Conservation (phyloP, 2,113 vertebrate genomes). For the Platysteira castanea region DNA sequence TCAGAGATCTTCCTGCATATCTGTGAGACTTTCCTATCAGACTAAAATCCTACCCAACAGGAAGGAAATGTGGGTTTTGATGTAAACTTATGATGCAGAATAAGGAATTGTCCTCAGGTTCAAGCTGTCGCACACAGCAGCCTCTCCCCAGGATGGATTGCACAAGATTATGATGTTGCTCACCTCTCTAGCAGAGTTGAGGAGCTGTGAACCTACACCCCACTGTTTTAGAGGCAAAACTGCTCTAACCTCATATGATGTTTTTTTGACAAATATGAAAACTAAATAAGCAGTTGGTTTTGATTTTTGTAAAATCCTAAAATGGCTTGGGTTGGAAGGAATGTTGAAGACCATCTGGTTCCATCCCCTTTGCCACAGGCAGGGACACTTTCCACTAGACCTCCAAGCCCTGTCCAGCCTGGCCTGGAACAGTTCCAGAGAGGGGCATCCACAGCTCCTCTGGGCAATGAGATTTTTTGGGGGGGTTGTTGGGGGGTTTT, state of each 20-base stretch:
- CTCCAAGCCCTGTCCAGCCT: background rate
- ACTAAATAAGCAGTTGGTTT: background rate
- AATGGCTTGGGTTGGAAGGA: background rate
- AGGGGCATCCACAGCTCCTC: background rate
- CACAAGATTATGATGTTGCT: fast-evolving
- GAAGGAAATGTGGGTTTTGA: background rate
- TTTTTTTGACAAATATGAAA: background rate
- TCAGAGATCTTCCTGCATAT: too few relatives aligned
- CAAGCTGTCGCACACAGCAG: fast-evolving
- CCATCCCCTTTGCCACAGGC: background rate
- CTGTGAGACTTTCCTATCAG: too few relatives aligned
- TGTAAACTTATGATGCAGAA: background rate
- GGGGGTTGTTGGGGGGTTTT: fast-evolving
- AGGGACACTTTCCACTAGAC: background rate
- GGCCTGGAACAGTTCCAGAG: background rate
- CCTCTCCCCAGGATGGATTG: background rate
- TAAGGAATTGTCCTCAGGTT: background rate
- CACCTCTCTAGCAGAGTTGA: background rate
- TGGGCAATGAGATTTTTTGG: background rate
- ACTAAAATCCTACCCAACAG: too few relatives aligned
- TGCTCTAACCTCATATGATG: background rate
- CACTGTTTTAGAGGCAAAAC: background rate
- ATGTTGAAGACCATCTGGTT: background rate
- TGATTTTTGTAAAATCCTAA: background rate
- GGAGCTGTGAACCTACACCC: background rate